A percentile compares a stretch with the other conserved stretches of the same genome.
Evolutionary conservation across 2,888 invertebrate species (phyloP).

Genomic region (Tachina grossa): DNA sequence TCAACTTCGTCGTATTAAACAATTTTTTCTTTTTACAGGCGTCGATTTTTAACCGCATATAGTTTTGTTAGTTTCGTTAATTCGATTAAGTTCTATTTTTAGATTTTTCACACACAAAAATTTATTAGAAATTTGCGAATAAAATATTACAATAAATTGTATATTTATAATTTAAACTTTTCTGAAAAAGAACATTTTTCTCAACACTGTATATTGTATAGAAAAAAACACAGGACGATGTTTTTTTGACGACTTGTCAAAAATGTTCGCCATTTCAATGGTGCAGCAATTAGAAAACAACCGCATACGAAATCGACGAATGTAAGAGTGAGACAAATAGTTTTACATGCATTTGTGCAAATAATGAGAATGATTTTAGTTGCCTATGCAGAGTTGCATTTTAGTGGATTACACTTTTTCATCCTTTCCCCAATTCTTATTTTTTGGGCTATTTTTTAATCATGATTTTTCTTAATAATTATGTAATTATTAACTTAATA

Average conservation of each 20-base stretch:
- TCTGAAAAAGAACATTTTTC: constrained; percentile 50
- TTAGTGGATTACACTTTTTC: constrained; percentile 26
- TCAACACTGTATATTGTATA: constrained; percentile 49
- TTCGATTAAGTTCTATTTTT: constrained; percentile 33
- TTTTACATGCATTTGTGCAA: constrained; percentile 38
- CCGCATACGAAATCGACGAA: constrained; percentile 30
- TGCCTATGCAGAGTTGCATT: constrained; percentile 47
- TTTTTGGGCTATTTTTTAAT: not conserved
- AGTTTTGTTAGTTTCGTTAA: constrained; percentile 24
- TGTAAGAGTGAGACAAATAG: constrained; percentile 58
- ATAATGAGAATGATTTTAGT: constrained; percentile 39
- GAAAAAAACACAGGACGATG: constrained; percentile 53
- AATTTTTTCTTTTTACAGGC: constrained; percentile 44
- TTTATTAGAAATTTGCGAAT: not conserved
- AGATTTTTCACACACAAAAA: constrained; percentile 19
- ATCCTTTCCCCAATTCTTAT: not conserved
- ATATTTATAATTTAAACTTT: constrained; percentile 29
- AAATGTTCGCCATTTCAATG: constrained; percentile 72
- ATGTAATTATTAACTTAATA: too few species aligned
- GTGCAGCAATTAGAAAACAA: constrained; percentile 48
- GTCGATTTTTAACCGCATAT: constrained; percentile 35
- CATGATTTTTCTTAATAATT: not conserved
- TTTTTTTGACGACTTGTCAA: constrained; percentile 70
- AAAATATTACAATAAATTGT: constrained; percentile 4
- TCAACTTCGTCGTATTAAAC: constrained; percentile 30